Percentiles rank a stretch among this genome's conserved stretches.
These are phyloP conservation scores for Cetonia aurata DNA, from an alignment of 2,888 invertebrate genomes.

Conservation along the genomic window DNA sequence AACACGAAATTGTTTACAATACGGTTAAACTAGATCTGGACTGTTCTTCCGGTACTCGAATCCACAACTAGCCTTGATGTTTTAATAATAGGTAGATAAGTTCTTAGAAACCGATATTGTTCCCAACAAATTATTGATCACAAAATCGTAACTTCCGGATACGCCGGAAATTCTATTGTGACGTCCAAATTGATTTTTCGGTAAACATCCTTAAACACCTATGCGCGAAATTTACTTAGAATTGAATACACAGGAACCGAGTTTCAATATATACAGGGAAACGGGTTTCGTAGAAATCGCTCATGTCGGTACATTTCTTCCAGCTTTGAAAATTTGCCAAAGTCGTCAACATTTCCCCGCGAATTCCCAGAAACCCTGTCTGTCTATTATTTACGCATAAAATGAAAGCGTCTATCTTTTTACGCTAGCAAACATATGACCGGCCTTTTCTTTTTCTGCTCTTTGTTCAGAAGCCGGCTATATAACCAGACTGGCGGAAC, in stretches of 20 bases:
- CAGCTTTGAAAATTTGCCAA: constrained; percentile 34
- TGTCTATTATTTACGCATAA: constrained; percentile 10
- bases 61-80: too few relatives aligned
- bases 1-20: too few relatives aligned
- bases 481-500: constrained; percentile 13
- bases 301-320: neutral
- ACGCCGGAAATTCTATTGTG: neutral
- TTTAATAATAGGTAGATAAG: too few relatives aligned
- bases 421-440: neutral
- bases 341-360: constrained; percentile 18
- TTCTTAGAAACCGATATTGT: too few relatives aligned
- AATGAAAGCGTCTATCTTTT: neutral
- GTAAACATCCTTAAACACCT: constrained; percentile 1
- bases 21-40: neutral
- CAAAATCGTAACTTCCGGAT: constrained; percentile 2
- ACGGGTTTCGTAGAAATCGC: constrained; percentile 8
- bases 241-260: neutral
- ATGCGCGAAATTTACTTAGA: neutral
- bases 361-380: constrained; percentile 13
- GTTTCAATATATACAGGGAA: too few relatives aligned
- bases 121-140: too few relatives aligned
- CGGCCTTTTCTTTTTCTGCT: neutral
- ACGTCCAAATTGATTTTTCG: neutral
- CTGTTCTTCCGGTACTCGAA: neutral
- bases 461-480: constrained; percentile 5